Evolutionary conservation across 2,888 invertebrate species (phyloP), one percentile per base, ranked within the genome.

Genomic region (Sarcophaga variegata): DNA sequence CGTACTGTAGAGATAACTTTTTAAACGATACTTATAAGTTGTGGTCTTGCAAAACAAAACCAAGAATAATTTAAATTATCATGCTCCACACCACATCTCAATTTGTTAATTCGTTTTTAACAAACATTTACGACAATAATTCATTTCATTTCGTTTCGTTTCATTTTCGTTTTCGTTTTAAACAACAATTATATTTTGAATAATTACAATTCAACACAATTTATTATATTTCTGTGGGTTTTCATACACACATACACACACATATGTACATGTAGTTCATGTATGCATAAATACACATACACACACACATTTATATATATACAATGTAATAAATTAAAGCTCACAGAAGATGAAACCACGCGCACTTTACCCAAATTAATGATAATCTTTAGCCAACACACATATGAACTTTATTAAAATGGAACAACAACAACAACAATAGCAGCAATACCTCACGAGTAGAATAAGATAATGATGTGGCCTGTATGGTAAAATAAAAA

Each of bases 341-440:
- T 49, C 79, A 54, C 54, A 78, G 59, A 66, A 82, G 64, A 81
- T 85, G 49, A 76, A 86, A 83, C 83, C 86, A 77, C 80, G 72
- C 76, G 72, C 86, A 74, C 49, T 83, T 83, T 83, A 77, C 80
- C 69, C 76, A 80, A 69, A 86, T 83, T 69, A 85, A 85, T 85
- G 81, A 85, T 85, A 83, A 80, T 74, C 72, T 67, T 80, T 14
- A n/a, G 64, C 54, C 67, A 71, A 66, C 62, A 54, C 14, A 75
- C 5, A 20, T 22, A 62, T 6, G 54, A 37, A 54, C 54, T 54
- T 12, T 54, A 74, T 20, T 62, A 17, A 63, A 20, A 22, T 47
- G 47, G 20, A 72, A 45, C 59, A 74, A 60, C 62, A 64, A 17
- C 22, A 22, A 37, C 49, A 80, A 64, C 20, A 49, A 67, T 45